phyloP scores from a whole-genome alignment of 2,797 vertebrate species.

The Tadarida brasiliensis region DNA sequence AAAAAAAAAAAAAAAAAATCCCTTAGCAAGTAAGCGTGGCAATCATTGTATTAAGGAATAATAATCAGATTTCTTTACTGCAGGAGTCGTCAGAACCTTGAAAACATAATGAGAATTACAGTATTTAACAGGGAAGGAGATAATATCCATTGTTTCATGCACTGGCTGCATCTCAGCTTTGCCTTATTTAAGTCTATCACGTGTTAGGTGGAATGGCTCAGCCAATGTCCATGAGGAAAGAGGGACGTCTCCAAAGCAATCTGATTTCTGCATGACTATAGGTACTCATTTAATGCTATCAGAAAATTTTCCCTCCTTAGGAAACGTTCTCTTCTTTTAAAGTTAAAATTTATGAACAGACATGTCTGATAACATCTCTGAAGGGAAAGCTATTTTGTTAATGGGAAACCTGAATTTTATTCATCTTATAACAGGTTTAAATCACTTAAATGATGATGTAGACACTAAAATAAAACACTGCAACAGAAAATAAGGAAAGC shows the following conservation, averaged over 20 bases:
- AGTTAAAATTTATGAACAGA: background rate
- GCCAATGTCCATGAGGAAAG: background rate
- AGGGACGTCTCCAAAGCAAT: background rate
- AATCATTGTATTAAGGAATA: constrained; percentile 1
- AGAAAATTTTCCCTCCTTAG: background rate
- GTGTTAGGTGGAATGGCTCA: background rate
- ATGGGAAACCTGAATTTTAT: background rate
- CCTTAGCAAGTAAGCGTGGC: constrained; percentile 1
- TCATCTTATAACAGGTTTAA: background rate
- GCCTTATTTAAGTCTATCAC: background rate
- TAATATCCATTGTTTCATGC: background rate
- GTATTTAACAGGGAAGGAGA: background rate
- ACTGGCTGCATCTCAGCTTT: background rate
- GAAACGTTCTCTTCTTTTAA: background rate
- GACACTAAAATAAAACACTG: background rate
- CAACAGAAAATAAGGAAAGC: background rate
- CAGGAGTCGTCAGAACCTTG: background rate
- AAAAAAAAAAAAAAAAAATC: background rate
- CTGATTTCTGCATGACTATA: background rate
- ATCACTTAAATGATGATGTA: background rate
- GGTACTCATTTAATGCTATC: background rate
- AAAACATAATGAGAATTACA: background rate
- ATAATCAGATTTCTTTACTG: background rate
- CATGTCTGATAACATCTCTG: background rate
- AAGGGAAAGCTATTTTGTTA: background rate